Percentiles rank a stretch among this genome's conserved stretches.
These are phyloP conservation scores for Gymnothorax reevesii DNA, from an alignment of 2,797 vertebrate species.

Conservation along the genomic window DNA sequence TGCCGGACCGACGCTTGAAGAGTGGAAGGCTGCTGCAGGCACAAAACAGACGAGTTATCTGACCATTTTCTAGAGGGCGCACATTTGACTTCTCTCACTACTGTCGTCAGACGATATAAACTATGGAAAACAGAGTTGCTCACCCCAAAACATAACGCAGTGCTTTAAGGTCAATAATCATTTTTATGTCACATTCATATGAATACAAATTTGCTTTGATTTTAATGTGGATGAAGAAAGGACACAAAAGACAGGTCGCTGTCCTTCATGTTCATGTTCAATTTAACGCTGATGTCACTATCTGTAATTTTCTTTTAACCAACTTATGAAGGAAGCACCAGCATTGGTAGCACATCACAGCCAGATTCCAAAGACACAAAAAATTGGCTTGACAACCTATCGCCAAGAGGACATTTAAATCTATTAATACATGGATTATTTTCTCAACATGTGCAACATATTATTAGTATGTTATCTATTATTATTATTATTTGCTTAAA, in stretches of 20 bases:
- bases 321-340: too few relatives aligned
- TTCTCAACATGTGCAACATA: not conserved
- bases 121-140: conserved; percentile 37
- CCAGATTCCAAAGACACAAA: too few relatives aligned
- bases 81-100: conserved; percentile 39
- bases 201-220: not conserved
- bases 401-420: not conserved
- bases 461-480: not conserved
- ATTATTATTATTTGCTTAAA: not conserved
- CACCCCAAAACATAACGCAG: conserved; percentile 35
- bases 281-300: not conserved
- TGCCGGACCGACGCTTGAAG: not conserved
- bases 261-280: conserved; percentile 10
- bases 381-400: not conserved
- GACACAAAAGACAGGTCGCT: not conserved
- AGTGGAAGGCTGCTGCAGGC: conserved; percentile 7
- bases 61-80: conserved; percentile 58
- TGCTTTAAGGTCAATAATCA: conserved; percentile 7
- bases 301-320: not conserved
- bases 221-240: not conserved
- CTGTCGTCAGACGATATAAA: not conserved
- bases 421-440: not conserved
- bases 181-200: not conserved
- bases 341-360: too few relatives aligned
- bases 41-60: conserved; percentile 14